Base-by-base conservation (phyloP, 2,888 invertebrate genomes). In the Scaptomyza cyrtandrae region DNA sequence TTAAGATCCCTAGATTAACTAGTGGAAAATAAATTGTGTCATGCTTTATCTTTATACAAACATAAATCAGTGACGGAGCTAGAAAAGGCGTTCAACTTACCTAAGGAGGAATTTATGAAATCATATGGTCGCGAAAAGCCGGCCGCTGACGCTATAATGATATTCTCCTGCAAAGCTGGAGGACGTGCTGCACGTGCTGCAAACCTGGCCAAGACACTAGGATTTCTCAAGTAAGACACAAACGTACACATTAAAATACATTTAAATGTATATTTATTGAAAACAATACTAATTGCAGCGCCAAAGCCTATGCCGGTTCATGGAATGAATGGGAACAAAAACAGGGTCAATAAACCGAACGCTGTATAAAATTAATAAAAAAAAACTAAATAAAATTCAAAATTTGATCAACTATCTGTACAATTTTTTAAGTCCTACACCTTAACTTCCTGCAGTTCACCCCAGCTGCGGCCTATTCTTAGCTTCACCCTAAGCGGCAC, bases 401-500 rank as follows among this genome's bases (percentile, higher is more conserved):
- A 35, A 44, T 46, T 57, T 50, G 16, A 48, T 45, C 53, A 63
- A 27, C 50, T 67, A 62, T 43, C 31, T 63, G 58, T 55, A 16
- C 49, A 33, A 19, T n/a, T 27, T 41, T n/a, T 7, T 5, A 48
- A 16, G 31, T 48, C 78, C 83, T 86, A 91, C 31, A 89, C 62
- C 44, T 83, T 86, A 19, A 91, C 60, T 62, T 91, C 91, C 41
- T 78, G 61, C 11, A 92, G 66, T 14, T 84, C 84, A 16, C 97
- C 98, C 98, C 98, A 99, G 33, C 95, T 94, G 57, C 93, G 92
- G 0, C 98, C 99, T 48, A 93, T 93, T 93, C 95, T 97, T 0
- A 98, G 91, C 93, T 97, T 98, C 0, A 98, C 98, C 6, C 97
- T 97, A 62, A 98, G 93, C n/a, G 95, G 95, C 3, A 99, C 96